Evolutionary conservation across 2,797 vertebrate species (phyloP).

Genomic region (Megaceryle alcyon): DNA sequence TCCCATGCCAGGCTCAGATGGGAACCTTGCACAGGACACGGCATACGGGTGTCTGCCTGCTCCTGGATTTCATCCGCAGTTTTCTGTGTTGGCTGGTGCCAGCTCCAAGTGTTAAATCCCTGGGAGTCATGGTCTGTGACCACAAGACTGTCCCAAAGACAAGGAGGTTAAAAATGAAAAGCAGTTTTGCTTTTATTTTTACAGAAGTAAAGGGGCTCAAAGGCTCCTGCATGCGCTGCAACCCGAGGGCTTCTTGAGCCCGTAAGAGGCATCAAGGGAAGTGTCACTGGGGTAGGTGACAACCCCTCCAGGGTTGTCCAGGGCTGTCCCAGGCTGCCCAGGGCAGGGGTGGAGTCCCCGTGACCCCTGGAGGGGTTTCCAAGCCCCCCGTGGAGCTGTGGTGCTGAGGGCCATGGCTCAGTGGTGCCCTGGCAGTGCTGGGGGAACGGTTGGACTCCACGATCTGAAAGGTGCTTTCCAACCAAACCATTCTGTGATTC

Average conservation of each 20-base stretch:
- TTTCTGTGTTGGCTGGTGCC: neutral
- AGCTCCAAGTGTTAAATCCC: neutral
- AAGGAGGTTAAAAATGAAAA: neutral
- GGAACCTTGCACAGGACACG: neutral
- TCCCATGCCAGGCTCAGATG: neutral
- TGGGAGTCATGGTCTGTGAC: neutral
- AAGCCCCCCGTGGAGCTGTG: neutral
- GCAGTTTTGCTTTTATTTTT: neutral
- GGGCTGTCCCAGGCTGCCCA: neutral
- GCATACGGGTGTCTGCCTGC: fast-evolving
- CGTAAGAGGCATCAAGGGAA: too few relatives aligned
- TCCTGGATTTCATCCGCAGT: neutral
- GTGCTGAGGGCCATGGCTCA: neutral
- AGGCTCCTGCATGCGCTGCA: neutral
- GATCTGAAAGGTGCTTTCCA: neutral
- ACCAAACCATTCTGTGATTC: neutral
- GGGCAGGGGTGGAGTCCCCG: neutral
- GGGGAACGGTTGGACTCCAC: neutral
- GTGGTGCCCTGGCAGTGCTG: neutral
- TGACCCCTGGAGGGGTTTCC: neutral
- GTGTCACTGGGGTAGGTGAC: too few relatives aligned
- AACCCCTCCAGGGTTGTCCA: neutral
- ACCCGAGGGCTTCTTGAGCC: too few relatives aligned
- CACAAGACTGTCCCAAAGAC: neutral
- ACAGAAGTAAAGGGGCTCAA: fast-evolving